Evolutionary conservation across 2,797 vertebrate genomes (phyloP), one percentile per base, ranked within the genome.

Genomic region (Sebastes miniatus): DNA sequence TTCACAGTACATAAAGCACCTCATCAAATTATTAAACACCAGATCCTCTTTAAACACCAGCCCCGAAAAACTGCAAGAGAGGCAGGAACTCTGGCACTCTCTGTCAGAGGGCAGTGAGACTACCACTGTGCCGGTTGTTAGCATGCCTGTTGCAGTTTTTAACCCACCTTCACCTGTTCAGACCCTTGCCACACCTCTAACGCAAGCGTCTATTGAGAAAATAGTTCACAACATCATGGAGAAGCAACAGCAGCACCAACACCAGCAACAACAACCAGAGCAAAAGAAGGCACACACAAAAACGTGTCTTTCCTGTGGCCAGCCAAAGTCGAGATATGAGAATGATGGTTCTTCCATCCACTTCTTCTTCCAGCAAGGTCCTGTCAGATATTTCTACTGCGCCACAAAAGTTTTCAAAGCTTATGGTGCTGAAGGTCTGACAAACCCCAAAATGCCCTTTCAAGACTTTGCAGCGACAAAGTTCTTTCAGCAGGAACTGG

Each of bases 11-110:
- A 14, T 79, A 2, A 87, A 83, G 54, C 59, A 84, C 27, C 22
- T 63, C 13, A 36, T 29, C 9, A 86, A 81, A 13, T 8, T 74
- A 16, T 43, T 47, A 1, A 86, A 80, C 25, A 68, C 78, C 4
- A 76, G 70, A 5, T 81, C 76, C 1, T 82, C 84, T 9, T 50
- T 79, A 2, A 85, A 85, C 70, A 85, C 54, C 24, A 81, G 77
- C 18, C 66, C 70, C 13, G 76, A 83, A n/a, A 83, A 88, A 12
- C 68, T 87, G 14, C 57, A 52, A 31, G 68, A 84, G 56, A 84
- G 72, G 1, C 76, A 76, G 71, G 34, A 62, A 27, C 69, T 84
- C 29, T 87, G 83, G 76, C 59, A 77, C n/a, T 31, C 43, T 20
- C 50, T 82, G 2, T 75, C 76, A 36, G 27, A 24, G 36, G 70